phyloP scores from a whole-genome alignment of 2,113 vertebrate species.

The Axis porcinus region DNA sequence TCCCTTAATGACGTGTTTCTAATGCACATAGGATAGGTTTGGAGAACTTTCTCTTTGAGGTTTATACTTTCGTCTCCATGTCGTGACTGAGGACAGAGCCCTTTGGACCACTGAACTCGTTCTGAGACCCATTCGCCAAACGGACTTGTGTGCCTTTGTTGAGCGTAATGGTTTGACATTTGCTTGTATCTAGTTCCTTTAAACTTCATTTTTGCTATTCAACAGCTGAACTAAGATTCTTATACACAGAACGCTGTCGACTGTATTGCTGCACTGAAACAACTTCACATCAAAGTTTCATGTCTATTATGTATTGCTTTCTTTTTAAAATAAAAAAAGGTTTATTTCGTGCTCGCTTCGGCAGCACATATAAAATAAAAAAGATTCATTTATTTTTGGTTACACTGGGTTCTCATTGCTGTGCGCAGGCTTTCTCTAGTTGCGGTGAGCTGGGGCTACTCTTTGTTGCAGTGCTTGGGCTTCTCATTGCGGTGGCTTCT shows the following conservation, averaged over 20 bases:
- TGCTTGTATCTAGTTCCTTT: not conserved
- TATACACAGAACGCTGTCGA: not conserved
- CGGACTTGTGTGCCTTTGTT: not conserved
- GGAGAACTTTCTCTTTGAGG: not conserved
- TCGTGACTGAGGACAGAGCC: not conserved
- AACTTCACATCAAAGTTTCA: not conserved
- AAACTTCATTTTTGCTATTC: not conserved
- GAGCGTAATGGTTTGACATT: not conserved
- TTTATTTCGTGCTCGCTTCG: not conserved
- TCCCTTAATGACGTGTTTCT: not conserved
- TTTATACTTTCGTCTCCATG: not conserved
- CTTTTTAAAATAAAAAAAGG: not conserved
- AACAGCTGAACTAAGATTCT: not conserved
- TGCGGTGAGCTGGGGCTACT: rapidly evolving
- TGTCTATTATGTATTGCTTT: not conserved
- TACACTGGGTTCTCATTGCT: not conserved
- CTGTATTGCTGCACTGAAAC: not conserved
- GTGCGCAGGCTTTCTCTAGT: not conserved
- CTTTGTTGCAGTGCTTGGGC: not conserved
- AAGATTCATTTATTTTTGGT: not conserved
- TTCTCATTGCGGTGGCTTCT: not conserved
- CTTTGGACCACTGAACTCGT: not conserved
- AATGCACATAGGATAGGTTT: not conserved
- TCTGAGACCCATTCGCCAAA: not conserved
- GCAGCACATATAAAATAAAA: not conserved